These are phyloP conservation scores for Oreochromis tanganicae DNA, from an alignment of 2,113 vertebrate species.

Conservation along the genomic window DNA sequence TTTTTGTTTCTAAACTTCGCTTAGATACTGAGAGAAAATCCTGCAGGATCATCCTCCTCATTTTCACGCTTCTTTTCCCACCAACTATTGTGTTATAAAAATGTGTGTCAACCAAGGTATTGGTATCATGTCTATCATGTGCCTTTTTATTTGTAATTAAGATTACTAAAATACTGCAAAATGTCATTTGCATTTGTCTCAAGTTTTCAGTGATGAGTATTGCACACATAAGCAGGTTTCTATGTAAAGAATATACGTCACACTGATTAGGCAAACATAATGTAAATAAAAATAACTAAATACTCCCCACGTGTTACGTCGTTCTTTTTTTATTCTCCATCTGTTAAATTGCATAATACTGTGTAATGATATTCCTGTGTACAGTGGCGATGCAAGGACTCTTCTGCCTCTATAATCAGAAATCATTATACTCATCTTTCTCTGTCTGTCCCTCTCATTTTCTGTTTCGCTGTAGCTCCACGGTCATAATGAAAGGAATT, in stretches of 20 bases:
- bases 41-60: conserved; percentile 20
- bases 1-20: conserved; percentile 5
- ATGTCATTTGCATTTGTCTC: conserved; percentile 49
- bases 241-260: conserved; percentile 28
- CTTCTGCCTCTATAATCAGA: conserved; percentile 23
- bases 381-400: conserved; percentile 12
- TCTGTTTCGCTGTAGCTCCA: conserved; percentile 10
- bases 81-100: conserved; percentile 25
- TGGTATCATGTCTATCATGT: conserved; percentile 39
- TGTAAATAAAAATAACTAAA: conserved; percentile 77
- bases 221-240: conserved; percentile 1
- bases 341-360: neutral
- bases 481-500: conserved; percentile 57
- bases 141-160: conserved; percentile 63
- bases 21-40: conserved; percentile 15
- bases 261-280: conserved; percentile 36
- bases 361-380: neutral
- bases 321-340: neutral
- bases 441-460: conserved; percentile 1
- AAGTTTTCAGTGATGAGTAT: neutral
- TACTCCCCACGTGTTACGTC: neutral
- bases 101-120: conserved; percentile 24
- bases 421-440: conserved; percentile 39
- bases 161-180: conserved; percentile 38
- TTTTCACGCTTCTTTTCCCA: conserved; percentile 4